Conservation (phyloP, 2,113 vertebrate species). For the Crotophaga sulcirostris region DNA sequence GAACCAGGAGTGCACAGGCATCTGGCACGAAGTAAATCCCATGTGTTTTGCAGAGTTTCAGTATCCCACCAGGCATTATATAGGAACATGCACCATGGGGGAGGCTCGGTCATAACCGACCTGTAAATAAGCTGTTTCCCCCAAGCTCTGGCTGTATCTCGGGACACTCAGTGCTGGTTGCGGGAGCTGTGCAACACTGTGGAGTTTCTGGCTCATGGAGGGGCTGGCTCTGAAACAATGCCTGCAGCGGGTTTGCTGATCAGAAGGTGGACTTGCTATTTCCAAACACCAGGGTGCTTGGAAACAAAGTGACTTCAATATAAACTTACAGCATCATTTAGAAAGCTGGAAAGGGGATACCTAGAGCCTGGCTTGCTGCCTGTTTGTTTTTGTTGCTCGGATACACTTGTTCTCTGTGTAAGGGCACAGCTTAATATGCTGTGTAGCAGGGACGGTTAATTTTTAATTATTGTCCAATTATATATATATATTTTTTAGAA, state of each 20-base stretch:
- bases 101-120: neutral
- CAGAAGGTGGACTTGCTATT: neutral
- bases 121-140: neutral
- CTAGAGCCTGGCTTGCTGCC: neutral
- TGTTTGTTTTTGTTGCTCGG: constrained; percentile 19
- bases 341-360: neutral
- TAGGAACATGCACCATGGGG: neutral
- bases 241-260: neutral
- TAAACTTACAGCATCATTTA: neutral
- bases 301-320: neutral
- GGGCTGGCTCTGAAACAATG: neutral
- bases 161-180: neutral
- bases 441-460: neutral
- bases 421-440: neutral
- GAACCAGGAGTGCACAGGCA: neutral
- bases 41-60: neutral
- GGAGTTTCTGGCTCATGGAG: fast-evolving
- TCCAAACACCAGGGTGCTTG: neutral
- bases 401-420: neutral
- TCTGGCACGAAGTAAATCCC: neutral
- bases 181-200: fast-evolving
- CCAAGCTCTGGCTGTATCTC: neutral
- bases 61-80: neutral
- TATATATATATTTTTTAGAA: neutral
- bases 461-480: neutral